phyloP scores from a whole-genome alignment of 2,113 vertebrate genomes.

The Nothoprocta perdicaria region DNA sequence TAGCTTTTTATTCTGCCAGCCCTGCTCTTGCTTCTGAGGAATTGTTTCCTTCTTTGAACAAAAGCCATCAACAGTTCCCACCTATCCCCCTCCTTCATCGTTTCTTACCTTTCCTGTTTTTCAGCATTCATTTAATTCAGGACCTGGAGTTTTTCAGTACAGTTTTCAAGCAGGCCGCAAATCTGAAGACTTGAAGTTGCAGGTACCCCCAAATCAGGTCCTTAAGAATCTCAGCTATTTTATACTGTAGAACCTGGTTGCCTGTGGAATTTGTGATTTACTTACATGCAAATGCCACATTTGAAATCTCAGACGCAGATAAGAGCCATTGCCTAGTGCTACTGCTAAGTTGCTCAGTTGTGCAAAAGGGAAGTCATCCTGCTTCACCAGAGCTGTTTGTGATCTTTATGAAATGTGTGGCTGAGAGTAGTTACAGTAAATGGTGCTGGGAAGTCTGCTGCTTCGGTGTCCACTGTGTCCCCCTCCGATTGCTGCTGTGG shows the following conservation, averaged over 20 bases:
- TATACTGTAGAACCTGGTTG: background rate
- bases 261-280: background rate
- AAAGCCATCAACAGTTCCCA: constrained; percentile 35
- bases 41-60: constrained; percentile 63
- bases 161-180: background rate
- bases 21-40: constrained; percentile 50
- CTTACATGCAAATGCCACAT: background rate
- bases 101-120: constrained; percentile 61
- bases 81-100: constrained; percentile 33
- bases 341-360: background rate
- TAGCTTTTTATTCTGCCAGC: constrained; percentile 60
- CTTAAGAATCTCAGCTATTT: background rate
- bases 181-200: constrained; percentile 5
- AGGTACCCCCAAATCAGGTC: background rate
- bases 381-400: background rate
- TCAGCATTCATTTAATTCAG: constrained; percentile 53
- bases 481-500: accelerated
- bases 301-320: background rate
- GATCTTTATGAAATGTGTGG: background rate
- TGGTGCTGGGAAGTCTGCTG: background rate
- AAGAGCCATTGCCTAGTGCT: background rate
- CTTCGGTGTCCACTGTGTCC: background rate
- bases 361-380: background rate
- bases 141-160: constrained; percentile 10
- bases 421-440: background rate